Evolutionary conservation across 2,113 vertebrate genomes (phyloP).

Genomic region (Ochotona curzoniae): DNA sequence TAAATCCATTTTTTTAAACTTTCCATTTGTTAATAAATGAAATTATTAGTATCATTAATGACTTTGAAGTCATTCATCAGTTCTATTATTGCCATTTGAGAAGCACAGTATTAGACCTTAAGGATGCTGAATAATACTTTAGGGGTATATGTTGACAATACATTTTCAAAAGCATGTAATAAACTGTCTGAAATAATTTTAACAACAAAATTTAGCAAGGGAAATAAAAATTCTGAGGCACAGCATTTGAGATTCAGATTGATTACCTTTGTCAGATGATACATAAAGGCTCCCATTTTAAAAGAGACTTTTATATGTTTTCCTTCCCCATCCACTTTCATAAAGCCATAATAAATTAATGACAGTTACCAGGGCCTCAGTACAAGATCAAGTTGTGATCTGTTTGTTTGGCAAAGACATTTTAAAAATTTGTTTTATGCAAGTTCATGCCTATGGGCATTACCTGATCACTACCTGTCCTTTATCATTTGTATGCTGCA

Average conservation of each 20-base stretch:
- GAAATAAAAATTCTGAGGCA: not conserved
- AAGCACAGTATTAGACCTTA: not conserved
- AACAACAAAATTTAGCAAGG: constrained; percentile 39
- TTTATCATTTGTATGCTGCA: not conserved
- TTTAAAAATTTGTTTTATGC: not conserved
- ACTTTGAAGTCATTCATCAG: not conserved
- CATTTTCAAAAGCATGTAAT: constrained; percentile 57
- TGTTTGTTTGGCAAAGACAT: not conserved
- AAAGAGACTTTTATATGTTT: constrained; percentile 45
- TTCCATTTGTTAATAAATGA: not conserved
- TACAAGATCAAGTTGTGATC: not conserved
- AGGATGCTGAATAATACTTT: not conserved
- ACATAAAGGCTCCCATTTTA: not conserved
- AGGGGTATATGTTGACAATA: not conserved
- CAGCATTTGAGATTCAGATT: constrained; percentile 2
- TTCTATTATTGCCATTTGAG: not conserved
- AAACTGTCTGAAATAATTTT: constrained; percentile 21
- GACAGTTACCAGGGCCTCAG: not conserved
- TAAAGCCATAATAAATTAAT: constrained; percentile 17
- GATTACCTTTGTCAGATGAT: not conserved
- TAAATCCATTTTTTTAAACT: not conserved
- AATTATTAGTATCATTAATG: not conserved
- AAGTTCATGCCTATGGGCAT: not conserved
- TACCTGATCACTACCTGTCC: not conserved
- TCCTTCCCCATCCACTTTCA: not conserved